A percentile compares a stretch with the other conserved stretches of the same genome.
phyloP scores from a whole-genome alignment of 2,888 invertebrate species.

The Microctonus hyperodae region DNA sequence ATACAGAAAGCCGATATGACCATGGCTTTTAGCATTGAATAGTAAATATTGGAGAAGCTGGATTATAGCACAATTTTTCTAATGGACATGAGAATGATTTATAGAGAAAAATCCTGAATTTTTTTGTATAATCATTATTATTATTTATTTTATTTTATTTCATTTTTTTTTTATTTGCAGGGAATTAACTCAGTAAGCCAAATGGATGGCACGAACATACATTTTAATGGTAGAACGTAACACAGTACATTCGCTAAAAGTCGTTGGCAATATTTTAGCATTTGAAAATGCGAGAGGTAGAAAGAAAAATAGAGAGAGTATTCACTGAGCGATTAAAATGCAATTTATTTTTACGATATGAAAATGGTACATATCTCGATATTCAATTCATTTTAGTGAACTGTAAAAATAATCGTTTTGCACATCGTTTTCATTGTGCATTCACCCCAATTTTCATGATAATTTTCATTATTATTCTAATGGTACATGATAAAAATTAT shows the following conservation, averaged over 20 bases:
- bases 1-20: background rate
- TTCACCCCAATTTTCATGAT: conserved; percentile 9
- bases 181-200: background rate
- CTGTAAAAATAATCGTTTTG: conserved; percentile 25
- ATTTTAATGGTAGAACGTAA: background rate
- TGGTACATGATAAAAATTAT: conserved; percentile 1
- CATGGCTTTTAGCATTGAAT: background rate
- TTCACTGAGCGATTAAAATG: conserved; percentile 31
- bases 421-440: conserved; percentile 17
- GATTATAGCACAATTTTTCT: background rate
- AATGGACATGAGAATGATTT: background rate
- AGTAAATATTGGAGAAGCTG: background rate
- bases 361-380: conserved; percentile 7
- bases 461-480: conserved; percentile 7
- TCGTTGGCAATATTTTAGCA: background rate
- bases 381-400: conserved; percentile 16
- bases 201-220: background rate
- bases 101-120: background rate
- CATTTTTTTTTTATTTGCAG: background rate
- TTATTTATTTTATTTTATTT: background rate
- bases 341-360: conserved; percentile 29
- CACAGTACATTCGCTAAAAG: background rate
- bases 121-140: background rate
- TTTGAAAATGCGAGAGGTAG: background rate
- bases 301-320: background rate